Conservation (phyloP, 30 jellyfish, hydroid and myxozoan species). For the Cassiopea xamachana region DNA sequence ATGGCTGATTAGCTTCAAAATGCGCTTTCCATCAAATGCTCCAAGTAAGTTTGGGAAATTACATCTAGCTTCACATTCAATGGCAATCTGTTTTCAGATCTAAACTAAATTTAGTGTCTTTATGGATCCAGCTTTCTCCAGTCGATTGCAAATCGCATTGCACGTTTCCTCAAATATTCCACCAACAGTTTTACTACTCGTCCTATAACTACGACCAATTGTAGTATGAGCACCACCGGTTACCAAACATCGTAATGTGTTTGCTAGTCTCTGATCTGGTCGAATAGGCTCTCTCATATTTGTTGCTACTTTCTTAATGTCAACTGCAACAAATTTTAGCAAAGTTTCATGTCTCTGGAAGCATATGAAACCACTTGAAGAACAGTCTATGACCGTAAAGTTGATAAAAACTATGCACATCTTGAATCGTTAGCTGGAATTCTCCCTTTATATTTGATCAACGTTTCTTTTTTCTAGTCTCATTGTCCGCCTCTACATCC, state of each 20-base stretch:
- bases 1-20: background rate
- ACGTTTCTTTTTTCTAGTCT: too few relatives aligned
- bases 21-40: constrained; percentile 15
- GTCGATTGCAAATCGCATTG: constrained; percentile 3
- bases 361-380: too few relatives aligned
- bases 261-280: constrained; percentile 23
- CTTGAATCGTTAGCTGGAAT: too few relatives aligned
- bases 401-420: too few relatives aligned
- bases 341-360: too few relatives aligned
- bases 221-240: constrained; percentile 3
- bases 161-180: constrained; percentile 19
- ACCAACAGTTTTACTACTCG: constrained; percentile 14
- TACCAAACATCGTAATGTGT: constrained; percentile 5
- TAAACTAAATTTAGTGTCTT: background rate
- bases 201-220: constrained; percentile 7
- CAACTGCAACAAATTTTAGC: too few relatives aligned
- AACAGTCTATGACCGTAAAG: too few relatives aligned
- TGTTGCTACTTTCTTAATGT: background rate
- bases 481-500: too few relatives aligned
- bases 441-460: too few relatives aligned
- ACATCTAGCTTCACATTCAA: background rate
- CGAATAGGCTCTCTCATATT: constrained; percentile 8
- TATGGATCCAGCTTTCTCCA: background rate
- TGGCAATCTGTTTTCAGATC: constrained; percentile 16
- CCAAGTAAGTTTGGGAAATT: constrained; percentile 13